These are phyloP conservation scores for Anniella stebbinsi DNA, from an alignment of 2,797 vertebrate genomes.

Conservation along the genomic window DNA sequence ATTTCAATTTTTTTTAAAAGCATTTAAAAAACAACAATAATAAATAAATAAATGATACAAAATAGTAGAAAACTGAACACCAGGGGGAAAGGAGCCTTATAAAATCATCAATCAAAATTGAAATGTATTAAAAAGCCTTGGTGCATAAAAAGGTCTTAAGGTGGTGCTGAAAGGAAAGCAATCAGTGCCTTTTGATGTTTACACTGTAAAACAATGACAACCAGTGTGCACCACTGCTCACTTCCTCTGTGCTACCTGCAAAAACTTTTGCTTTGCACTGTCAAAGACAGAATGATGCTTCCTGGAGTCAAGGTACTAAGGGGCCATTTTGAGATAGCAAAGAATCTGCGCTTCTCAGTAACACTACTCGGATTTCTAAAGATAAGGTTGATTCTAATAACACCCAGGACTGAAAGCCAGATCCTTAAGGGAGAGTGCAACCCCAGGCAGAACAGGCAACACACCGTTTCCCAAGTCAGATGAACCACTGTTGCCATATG, in stretches of 20 bases:
- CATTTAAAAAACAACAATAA: not conserved
- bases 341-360: not conserved
- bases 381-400: not conserved
- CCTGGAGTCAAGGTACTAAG: not conserved
- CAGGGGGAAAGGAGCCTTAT: not conserved
- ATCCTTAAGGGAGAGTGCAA: not conserved
- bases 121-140: too few relatives aligned
- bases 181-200: not conserved
- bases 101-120: not conserved
- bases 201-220: not conserved
- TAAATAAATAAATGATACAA: not conserved
- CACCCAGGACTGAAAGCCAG: not conserved
- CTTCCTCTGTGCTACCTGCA: not conserved
- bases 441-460: not conserved
- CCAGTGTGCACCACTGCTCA: not conserved
- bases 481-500: too few relatives aligned
- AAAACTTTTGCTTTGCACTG: not conserved
- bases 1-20: not conserved
- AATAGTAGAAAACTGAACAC: not conserved
- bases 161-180: not conserved
- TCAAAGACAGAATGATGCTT: not conserved
- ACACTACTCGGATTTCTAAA: not conserved
- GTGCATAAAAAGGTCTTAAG: not conserved
- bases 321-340: not conserved
- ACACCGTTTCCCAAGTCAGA: not conserved